Base-by-base conservation (phyloP, 2,888 invertebrate species). In the Gastrophysa polygoni region DNA sequence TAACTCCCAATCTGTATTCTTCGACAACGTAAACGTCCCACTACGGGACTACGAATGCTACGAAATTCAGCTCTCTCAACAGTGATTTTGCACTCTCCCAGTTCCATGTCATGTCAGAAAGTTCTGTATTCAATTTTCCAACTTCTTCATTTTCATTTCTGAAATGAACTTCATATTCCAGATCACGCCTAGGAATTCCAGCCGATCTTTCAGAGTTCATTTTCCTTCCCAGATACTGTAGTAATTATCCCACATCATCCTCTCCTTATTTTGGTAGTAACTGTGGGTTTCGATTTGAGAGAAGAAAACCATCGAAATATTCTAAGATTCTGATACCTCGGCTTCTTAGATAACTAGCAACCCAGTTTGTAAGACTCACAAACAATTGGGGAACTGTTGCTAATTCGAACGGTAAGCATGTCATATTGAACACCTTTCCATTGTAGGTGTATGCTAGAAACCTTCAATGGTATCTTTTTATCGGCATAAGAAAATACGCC, bases 351-450 rank as follows among this genome's bases (percentile, higher is more conserved):
- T 38, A 14, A 18, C 56, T 44, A 14, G 71, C 72, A 5, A 72
- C 18, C 71, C 73, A 73, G 58, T 73, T 74, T 46, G 68, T 55
- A 0, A 74, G 21, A 6, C 63, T 51, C 2, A 72, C 63, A 57
- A 74, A 74, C 8, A 61, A 63, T 34, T 59, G 21, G 0, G 74
- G 73, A 0, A 72, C 73, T 2, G 60, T 67, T n/a, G 74, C 58
- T 1, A 75, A 63, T 0, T 72, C 72, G 50, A 75, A 74, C 0
- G 73, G 74, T 0, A 73, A 68, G 34, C 61, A 58, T 1, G 66
- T 54, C 60, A 68, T 69, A 5, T 68, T 57, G 44, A 54, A 62
- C 20, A 69, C 17, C 7, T 34, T 46, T 11, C 48, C 54, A n/a
- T 57, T 17, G 63, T 61, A 47, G 11, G 50, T 51, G 11, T 66